These are phyloP conservation scores for Aplysina aerophoba DNA, from an alignment of 37 sponge, comb jelly and placozoan species.

Conservation along the genomic window DNA sequence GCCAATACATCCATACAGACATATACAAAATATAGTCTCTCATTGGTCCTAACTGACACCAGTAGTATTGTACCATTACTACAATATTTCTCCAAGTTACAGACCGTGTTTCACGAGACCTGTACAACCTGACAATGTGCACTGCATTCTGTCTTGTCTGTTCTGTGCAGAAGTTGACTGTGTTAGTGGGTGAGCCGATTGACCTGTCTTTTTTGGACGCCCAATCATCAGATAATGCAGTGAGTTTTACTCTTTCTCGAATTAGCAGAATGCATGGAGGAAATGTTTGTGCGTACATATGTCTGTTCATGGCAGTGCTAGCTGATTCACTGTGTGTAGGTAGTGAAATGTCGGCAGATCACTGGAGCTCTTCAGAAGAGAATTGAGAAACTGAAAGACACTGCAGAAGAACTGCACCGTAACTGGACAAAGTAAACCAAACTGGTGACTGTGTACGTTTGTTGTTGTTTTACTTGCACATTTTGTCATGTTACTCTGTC, in stretches of 20 bases:
- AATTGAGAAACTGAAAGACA: constrained; percentile 40
- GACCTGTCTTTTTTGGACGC: constrained; percentile 35
- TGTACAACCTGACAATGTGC: too few species aligned
- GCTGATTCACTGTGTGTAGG: constrained; percentile 1
- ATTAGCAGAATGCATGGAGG: too few species aligned
- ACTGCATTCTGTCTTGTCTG: not conserved
- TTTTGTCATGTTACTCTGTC: too few species aligned
- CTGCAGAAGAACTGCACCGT: constrained; percentile 60
- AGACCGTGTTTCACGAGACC: too few species aligned
- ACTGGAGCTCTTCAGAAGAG: constrained; percentile 67
- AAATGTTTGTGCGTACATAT: too few species aligned
- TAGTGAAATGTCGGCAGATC: constrained; percentile 55
- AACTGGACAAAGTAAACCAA: constrained; percentile 37
- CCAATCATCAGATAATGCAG: constrained; percentile 12
- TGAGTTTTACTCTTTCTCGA: too few species aligned
- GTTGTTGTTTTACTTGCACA: too few species aligned
- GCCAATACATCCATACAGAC: not conserved
- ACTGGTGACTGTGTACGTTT: too few species aligned
- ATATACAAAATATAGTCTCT: not conserved
- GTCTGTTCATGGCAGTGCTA: too few species aligned
- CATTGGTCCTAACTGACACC: too few species aligned
- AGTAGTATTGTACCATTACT: too few species aligned
- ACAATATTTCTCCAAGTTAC: too few species aligned
- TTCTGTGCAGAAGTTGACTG: constrained; percentile 65
- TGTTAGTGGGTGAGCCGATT: constrained; percentile 76